Base-by-base conservation (phyloP, 2,113 vertebrate species). In the Varanus komodoensis region DNA sequence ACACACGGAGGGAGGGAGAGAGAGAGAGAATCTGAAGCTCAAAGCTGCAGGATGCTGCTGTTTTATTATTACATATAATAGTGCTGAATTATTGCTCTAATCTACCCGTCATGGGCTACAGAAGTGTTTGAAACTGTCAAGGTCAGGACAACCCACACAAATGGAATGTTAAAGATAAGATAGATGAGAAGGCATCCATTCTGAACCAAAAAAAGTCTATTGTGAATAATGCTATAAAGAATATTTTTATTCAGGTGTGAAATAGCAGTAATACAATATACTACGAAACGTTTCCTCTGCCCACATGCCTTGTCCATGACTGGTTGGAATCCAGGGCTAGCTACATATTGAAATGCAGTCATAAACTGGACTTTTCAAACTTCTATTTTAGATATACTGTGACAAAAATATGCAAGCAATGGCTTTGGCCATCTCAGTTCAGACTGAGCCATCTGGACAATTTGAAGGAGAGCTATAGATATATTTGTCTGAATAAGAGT, bases 51-150 rank as follows among this genome's bases (percentile, higher is more conserved):
- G 90, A 92, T 92, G 87, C 90, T 93, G 64, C 85, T 93, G 52
- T 92, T 79, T 85, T 69, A 93, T 89, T 94, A 86, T 93, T 94
- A 95, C 84, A 44, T 21, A 87, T 81, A 85, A 78, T 57, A 27
- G 81, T 88, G 79, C 27, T 93, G 93, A 96, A 95, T 95, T 95
- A 95, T 92, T 93, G 34, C 81, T 91, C 27, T 87, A 94, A 92
- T 95, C 95, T 95, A 95, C 97, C 88, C 92, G 85, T 80, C 81
- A 92, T 91, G 19, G 74, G 23, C 87, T 91, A 92, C 54, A 88
- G 91, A 91, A 38, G 38, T 94, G 82, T 93, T 94, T 54, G 90
- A 89, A 93, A 23, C n/a, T 93, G 74, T 94, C 94, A 95, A 85
- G 82, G 61, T 93, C 92, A 96, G 68, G 84, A 87, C 1, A 89